Conservation (phyloP, 2,113 vertebrate genomes). For the Gallinago media region DNA sequence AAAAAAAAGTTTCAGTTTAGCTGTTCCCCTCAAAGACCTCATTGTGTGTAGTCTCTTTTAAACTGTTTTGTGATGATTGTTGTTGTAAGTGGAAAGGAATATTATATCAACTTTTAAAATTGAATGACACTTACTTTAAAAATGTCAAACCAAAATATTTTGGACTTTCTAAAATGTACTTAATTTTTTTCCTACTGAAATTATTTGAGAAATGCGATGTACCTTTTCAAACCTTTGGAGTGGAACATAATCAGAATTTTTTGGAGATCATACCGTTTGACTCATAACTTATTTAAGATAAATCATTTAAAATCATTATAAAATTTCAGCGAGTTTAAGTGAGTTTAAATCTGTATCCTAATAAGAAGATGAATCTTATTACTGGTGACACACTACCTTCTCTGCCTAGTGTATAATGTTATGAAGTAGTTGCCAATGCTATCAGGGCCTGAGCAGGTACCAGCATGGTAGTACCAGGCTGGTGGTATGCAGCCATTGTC, state of each 20-base stretch:
- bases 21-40: background rate
- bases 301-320: background rate
- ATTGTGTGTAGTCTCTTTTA: background rate
- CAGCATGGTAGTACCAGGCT: background rate
- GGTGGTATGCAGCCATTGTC: background rate
- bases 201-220: background rate
- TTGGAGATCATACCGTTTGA: background rate
- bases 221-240: background rate
- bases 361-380: background rate
- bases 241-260: fast-evolving
- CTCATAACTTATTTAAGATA: background rate
- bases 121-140: background rate
- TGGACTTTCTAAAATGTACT: background rate
- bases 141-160: background rate
- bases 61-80: background rate
- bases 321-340: background rate
- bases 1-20: background rate
- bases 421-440: background rate
- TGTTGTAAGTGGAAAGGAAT: background rate
- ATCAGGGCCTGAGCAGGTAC: background rate
- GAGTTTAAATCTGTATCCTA: background rate
- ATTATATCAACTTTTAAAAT: background rate
- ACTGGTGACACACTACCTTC: background rate
- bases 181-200: background rate
- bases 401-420: background rate